Conservation (phyloP, 2,888 invertebrate species). For the Danaus chrysippus region DNA sequence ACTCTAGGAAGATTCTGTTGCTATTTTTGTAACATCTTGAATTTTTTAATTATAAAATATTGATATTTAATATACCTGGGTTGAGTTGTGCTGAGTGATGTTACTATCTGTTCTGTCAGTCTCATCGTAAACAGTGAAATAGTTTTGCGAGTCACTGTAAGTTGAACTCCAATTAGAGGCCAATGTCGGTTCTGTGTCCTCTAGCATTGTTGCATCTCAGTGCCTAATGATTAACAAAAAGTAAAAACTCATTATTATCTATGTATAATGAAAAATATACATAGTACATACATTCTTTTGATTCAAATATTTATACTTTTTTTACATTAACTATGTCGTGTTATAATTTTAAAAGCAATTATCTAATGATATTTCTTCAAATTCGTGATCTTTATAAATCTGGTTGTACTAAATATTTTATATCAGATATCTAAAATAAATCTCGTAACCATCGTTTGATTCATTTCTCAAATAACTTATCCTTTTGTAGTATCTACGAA, state of each 20-base stretch:
- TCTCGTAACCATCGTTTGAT: no score
- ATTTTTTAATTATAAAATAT: background rate
- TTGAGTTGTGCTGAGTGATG: constrained; percentile 42
- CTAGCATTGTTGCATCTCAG: constrained; percentile 56
- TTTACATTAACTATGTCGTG: no score
- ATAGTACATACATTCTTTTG: background rate
- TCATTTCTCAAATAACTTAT: no score
- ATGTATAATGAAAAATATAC: background rate
- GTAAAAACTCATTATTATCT: background rate
- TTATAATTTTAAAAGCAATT: no score
- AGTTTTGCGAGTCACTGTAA: constrained; percentile 45
- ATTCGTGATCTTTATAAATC: no score
- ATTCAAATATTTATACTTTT: no score
- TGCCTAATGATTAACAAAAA: constrained; percentile 21
- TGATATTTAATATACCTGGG: constrained; percentile 46
- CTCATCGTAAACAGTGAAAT: constrained; percentile 55
- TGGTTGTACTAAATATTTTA: no score
- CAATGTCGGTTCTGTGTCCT: constrained; percentile 53
- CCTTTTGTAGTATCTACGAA: no score
- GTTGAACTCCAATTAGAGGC: constrained; percentile 49
- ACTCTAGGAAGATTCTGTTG: no score
- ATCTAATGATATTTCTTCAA: no score
- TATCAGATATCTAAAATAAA: no score
- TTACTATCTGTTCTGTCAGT: constrained; percentile 47
- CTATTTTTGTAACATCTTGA: no score